These are phyloP conservation scores for Andricus grossulariae DNA, from an alignment of 1,140 invertebrate species.

Conservation along the genomic window DNA sequence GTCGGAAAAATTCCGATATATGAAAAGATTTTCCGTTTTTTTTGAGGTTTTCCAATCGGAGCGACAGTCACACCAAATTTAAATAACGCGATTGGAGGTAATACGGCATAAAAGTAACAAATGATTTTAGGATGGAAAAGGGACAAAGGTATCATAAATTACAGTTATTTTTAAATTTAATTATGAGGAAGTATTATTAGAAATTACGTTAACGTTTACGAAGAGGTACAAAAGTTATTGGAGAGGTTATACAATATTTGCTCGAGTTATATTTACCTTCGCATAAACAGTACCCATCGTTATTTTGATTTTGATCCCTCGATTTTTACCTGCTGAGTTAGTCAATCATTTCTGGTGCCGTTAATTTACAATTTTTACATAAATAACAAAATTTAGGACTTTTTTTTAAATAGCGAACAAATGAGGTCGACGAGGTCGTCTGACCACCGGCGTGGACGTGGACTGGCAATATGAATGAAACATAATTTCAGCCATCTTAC, in stretches of 20 bases:
- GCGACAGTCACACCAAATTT: no score
- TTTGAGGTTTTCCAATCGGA: no score
- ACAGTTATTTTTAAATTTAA: constrained; percentile 21
- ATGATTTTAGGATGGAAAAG: not conserved
- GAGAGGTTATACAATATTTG: constrained; percentile 56
- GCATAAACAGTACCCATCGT: constrained; percentile 71
- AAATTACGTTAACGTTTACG: constrained; percentile 46
- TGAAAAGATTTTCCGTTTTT: no score
- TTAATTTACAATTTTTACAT: not conserved
- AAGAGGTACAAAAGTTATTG: constrained; percentile 42
- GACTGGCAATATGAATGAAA: no score
- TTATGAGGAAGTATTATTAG: constrained; percentile 24
- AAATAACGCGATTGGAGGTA: no score
- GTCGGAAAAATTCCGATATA: no score
- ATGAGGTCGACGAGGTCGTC: constrained; percentile 1
- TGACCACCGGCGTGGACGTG: not conserved
- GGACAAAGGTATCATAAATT: not conserved
- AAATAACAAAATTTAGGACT: constrained; percentile 1
- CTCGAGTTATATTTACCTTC: constrained; percentile 63
- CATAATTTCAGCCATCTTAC: no score
- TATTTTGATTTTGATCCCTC: constrained; percentile 13
- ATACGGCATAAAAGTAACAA: not conserved
- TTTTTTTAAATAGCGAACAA: constrained; percentile 17
- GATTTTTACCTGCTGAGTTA: not conserved
- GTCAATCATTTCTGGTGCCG: not conserved